phyloP scores from a whole-genome alignment of 2,888 invertebrate genomes.

The Zeuzera pyrina region DNA sequence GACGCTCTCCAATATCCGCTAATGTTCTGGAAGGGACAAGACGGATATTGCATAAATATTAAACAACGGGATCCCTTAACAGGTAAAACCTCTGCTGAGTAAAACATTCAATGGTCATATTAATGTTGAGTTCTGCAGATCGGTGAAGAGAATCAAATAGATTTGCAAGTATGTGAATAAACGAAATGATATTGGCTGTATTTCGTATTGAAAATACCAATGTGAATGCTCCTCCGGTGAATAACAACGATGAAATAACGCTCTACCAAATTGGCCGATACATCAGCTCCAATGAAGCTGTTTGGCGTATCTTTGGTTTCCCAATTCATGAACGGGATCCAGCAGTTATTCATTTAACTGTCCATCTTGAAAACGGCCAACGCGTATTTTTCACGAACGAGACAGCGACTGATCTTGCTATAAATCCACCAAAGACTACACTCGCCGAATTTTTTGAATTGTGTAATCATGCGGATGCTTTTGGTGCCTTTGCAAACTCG shows the following conservation, averaged over 20 bases:
- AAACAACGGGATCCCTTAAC: neutral
- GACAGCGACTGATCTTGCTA: neutral
- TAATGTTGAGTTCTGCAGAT: conserved; percentile 12
- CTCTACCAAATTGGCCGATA: conserved; percentile 10
- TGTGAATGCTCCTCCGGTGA: conserved; percentile 8
- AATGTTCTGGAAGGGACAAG: conserved; percentile 14
- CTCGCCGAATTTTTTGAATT: conserved; percentile 7
- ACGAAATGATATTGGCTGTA: conserved; percentile 17
- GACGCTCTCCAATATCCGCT: conserved; percentile 13
- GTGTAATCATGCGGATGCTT: conserved; percentile 13
- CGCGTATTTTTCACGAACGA: conserved; percentile 6
- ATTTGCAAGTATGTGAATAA: conserved; percentile 34
- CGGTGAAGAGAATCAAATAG: conserved; percentile 14
- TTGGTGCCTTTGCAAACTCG: conserved; percentile 12
- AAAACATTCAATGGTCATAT: conserved; percentile 13
- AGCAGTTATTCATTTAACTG: conserved; percentile 12
- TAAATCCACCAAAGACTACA: neutral
- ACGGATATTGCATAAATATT: conserved; percentile 11
- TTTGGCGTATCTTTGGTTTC: conserved; percentile 13
- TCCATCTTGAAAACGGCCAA: conserved; percentile 15
- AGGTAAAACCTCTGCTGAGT: conserved; percentile 9
- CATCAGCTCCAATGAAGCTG: conserved; percentile 10
- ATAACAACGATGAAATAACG: conserved; percentile 11
- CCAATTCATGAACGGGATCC: conserved; percentile 16
- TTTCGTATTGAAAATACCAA: conserved; percentile 9